Conservation (phyloP, 2,888 invertebrate genomes). For the Hybos culiciformis region DNA sequence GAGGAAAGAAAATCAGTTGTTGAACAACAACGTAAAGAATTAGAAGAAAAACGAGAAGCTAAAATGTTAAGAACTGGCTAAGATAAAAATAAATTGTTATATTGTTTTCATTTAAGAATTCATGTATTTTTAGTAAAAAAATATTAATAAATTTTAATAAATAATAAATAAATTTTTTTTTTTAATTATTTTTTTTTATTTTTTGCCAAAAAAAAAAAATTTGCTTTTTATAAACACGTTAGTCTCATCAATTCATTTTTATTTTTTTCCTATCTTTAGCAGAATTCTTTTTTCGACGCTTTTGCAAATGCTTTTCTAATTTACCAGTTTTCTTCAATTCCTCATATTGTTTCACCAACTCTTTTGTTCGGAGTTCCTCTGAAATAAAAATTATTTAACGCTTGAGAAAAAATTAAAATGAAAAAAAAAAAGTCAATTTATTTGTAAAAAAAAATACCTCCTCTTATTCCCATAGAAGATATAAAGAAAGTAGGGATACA, state of each 20-base stretch:
- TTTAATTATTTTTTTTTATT: too few relatives aligned
- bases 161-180: constrained; percentile 4
- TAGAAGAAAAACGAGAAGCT: constrained; percentile 76
- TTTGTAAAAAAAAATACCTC: too few relatives aligned
- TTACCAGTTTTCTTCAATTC: constrained; percentile 64
- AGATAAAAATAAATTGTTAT: constrained; percentile 9
- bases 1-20: constrained; percentile 55
- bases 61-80: constrained; percentile 75
- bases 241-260: constrained; percentile 29
- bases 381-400: constrained; percentile 27
- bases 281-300: constrained; percentile 59
- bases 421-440: too few relatives aligned
- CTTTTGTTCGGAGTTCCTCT: constrained; percentile 66
- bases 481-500: too few relatives aligned
- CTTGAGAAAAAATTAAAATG: neutral
- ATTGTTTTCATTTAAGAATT: too few relatives aligned
- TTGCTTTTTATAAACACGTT: too few relatives aligned
- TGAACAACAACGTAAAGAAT: constrained; percentile 56
- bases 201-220: neutral
- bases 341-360: constrained; percentile 66
- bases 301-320: constrained; percentile 66
- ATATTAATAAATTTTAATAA: constrained; percentile 5
- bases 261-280: constrained; percentile 34
- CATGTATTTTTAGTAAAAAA: too few relatives aligned
- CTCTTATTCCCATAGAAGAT: too few relatives aligned